Conservation (phyloP, 37 sponge, comb jelly and placozoan genomes). For the Tethya wilhelma region DNA sequence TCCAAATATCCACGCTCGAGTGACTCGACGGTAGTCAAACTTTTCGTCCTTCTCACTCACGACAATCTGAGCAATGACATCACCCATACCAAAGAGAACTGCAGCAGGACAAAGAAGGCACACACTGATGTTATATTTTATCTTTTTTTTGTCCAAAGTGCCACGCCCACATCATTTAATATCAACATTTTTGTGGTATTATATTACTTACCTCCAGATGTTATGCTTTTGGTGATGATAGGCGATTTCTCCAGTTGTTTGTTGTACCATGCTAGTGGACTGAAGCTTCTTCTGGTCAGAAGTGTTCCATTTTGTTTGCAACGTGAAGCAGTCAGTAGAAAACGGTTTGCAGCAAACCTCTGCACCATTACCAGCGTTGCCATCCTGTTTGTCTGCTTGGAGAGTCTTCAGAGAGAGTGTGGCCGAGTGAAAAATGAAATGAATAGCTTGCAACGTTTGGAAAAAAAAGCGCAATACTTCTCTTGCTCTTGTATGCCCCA, state of each 20-base stretch:
- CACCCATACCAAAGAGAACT: constrained; percentile 74
- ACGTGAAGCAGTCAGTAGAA: too few species aligned
- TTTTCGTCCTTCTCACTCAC: neutral
- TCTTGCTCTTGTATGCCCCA: too few species aligned
- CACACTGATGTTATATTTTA: neutral
- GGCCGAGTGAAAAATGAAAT: too few species aligned
- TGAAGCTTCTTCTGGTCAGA: constrained; percentile 26
- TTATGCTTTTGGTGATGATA: constrained; percentile 68
- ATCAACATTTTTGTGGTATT: neutral
- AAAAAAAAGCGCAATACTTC: too few species aligned
- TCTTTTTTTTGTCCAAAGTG: neutral
- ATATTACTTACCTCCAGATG: constrained; percentile 69
- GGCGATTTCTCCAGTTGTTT: constrained; percentile 50
- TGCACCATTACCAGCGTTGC: neutral
- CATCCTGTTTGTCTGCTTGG: too few species aligned
- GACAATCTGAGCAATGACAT: constrained; percentile 66
- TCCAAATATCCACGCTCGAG: constrained; percentile 65
- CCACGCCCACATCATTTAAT: neutral
- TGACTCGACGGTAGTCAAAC: constrained; percentile 26
- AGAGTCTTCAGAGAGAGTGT: too few species aligned
- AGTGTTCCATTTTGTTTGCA: too few species aligned
- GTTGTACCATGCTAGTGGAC: constrained; percentile 79
- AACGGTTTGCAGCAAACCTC: neutral
- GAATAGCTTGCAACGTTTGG: too few species aligned
- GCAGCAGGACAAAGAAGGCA: neutral